Base-by-base conservation (phyloP, 2,888 invertebrate species). In the Globia sparganii region DNA sequence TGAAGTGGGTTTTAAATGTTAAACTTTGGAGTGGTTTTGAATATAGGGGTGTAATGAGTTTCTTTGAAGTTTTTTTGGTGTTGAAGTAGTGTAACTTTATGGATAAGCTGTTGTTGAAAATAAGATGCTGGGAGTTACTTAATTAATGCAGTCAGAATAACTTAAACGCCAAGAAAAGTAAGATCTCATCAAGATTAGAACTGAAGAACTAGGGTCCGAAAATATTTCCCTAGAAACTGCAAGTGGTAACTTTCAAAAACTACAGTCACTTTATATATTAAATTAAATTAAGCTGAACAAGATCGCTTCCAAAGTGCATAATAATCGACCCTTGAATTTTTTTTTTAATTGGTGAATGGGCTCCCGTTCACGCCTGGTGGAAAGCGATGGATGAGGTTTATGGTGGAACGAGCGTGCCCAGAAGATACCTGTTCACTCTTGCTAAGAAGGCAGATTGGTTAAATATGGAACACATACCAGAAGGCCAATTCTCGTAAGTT, bases 1-100 rank as follows among this genome's bases (percentile, higher is more conserved):
- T 87, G 87, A 77, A 59, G 43, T 72, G 86, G 56, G 75, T 86
- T 79, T 79, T 74, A 49, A 86, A 67, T 58, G 67, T 75, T 72
- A 68, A 59, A 59, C 58, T 68, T 58, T 59, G 2, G 34, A 49
- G 31, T 40, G 64, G 49, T 65, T 75, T 66, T 81, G 70, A 77
- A 77, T 76, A 58, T 61, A 72, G 53, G 80, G 62, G 43, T 62
- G 67, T 70, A 78, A 86, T 83, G 86, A 86, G 64, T 64, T 72
- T 61, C 34, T 82, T 78, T 73, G 76, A 40, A 75, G 13, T 64
- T 43, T 81, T 43, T 75, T 74, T 37, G 8, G 11, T 80, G 46
- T n/a, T 18, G 8, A 21, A 37, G 21, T 15, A 15, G 6, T 11
- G n/a, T 3, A 13, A 28, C 28, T 34, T 59, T 40, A 21, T 34